A percentile compares a stretch with the other conserved stretches of the same genome.
Evolutionary conservation across 2,888 invertebrate genomes (phyloP).

Genomic region (Artemia sinica): DNA sequence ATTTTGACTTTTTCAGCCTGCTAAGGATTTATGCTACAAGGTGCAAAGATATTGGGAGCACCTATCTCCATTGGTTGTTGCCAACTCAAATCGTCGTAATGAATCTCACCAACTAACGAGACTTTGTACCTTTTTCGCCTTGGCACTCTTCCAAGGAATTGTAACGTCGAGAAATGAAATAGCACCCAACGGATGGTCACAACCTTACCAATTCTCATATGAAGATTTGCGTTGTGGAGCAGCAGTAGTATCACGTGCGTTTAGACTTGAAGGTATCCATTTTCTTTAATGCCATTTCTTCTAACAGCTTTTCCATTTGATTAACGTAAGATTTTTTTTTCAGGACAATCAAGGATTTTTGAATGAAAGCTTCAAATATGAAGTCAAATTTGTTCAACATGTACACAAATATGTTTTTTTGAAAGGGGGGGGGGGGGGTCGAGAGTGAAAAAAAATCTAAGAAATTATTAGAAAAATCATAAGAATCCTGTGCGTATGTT

Average conservation of each 20-base stretch:
- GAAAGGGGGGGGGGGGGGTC: too few relatives aligned
- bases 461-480: too few relatives aligned
- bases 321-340: too few relatives aligned
- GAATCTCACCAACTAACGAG: background rate
- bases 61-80: background rate
- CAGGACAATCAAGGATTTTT: too few relatives aligned
- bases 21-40: background rate
- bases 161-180: background rate
- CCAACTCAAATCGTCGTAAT: background rate
- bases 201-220: background rate
- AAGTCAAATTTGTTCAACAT: too few relatives aligned
- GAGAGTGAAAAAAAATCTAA: too few relatives aligned
- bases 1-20: too few relatives aligned
- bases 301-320: too few relatives aligned
- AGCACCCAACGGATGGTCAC: background rate
- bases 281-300: too few relatives aligned
- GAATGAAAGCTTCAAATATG: too few relatives aligned
- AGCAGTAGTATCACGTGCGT: background rate
- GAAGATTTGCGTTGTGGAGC: background rate
- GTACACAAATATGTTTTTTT: too few relatives aligned
- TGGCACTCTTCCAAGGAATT: background rate
- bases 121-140: background rate
- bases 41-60: background rate
- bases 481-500: too few relatives aligned
- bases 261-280: background rate